Evolutionary conservation across 30 jellyfish, hydroid and myxozoan species (phyloP).

Genomic region (Aurelia sp.): DNA sequence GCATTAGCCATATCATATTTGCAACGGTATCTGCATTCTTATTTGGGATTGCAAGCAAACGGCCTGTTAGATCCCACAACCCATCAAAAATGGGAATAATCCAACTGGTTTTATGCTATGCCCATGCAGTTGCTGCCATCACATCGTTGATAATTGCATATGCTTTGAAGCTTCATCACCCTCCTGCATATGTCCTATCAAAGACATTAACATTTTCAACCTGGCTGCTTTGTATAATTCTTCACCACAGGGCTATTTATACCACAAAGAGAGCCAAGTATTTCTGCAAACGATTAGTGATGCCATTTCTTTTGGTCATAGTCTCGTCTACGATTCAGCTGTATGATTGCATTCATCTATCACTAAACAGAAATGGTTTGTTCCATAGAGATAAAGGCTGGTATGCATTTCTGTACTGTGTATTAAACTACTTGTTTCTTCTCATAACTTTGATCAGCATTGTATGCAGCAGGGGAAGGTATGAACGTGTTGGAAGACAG

Average conservation of each 20-base stretch:
- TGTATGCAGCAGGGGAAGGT: not conserved
- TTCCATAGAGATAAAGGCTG: conserved; percentile 7
- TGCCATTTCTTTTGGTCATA: conserved; percentile 29
- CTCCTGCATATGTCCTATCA: conserved; percentile 89
- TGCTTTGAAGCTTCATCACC: conserved; percentile 39
- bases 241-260: conserved; percentile 28
- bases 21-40: conserved; percentile 59
- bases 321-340: conserved; percentile 64
- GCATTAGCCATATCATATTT: conserved; percentile 63
- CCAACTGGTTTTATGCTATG: conserved; percentile 15
- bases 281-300: conserved; percentile 1
- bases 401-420: conserved; percentile 16
- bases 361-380: not conserved
- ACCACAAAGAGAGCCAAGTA: not conserved
- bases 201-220: conserved; percentile 63
- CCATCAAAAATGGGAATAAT: conserved; percentile 34
- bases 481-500: conserved; percentile 20
- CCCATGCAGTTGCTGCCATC: conserved; percentile 46
- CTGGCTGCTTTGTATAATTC: conserved; percentile 78
- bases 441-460: not conserved
- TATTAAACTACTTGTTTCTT: conserved; percentile 17
- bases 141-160: conserved; percentile 53
- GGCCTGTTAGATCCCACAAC: not conserved
- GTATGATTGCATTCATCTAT: conserved; percentile 15
- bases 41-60: conserved; percentile 31